phyloP scores from a whole-genome alignment of 2,113 vertebrate species.

The Chinchilla lanigera region DNA sequence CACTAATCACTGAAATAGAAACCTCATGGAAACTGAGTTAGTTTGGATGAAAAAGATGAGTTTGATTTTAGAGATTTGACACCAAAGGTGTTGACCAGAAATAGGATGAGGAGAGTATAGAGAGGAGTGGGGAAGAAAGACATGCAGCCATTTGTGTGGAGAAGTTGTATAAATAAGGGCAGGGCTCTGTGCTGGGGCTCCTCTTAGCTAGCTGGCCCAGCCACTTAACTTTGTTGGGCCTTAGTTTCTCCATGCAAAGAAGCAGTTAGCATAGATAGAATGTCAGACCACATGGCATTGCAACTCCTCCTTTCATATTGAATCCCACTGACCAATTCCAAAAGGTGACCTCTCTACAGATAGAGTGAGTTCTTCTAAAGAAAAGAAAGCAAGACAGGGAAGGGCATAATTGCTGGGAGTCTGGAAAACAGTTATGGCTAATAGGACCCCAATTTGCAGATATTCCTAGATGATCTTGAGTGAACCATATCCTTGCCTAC shows the following conservation, averaged over 20 bases:
- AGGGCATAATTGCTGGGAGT: neutral
- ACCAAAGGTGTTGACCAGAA: neutral
- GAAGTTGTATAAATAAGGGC: neutral
- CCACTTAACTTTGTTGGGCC: neutral
- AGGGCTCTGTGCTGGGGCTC: neutral
- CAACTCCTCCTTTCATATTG: neutral
- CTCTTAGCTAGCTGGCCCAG: neutral
- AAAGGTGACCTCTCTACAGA: fast-evolving
- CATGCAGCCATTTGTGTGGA: neutral
- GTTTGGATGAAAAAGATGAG: neutral
- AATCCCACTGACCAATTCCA: neutral
- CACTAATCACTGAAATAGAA: neutral
- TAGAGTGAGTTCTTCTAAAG: neutral
- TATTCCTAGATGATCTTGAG: neutral
- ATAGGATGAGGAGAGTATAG: neutral
- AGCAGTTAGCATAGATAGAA: neutral
- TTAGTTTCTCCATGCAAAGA: neutral
- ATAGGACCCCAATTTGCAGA: neutral
- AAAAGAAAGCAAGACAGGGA: neutral
- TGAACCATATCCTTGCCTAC: neutral
- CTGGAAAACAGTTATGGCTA: neutral
- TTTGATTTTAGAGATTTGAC: neutral
- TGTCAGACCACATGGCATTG: neutral
- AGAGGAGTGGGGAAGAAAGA: neutral
- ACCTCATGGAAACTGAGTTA: neutral